phyloP scores from a whole-genome alignment of 2,888 invertebrate genomes.

The Autographa gamma region DNA sequence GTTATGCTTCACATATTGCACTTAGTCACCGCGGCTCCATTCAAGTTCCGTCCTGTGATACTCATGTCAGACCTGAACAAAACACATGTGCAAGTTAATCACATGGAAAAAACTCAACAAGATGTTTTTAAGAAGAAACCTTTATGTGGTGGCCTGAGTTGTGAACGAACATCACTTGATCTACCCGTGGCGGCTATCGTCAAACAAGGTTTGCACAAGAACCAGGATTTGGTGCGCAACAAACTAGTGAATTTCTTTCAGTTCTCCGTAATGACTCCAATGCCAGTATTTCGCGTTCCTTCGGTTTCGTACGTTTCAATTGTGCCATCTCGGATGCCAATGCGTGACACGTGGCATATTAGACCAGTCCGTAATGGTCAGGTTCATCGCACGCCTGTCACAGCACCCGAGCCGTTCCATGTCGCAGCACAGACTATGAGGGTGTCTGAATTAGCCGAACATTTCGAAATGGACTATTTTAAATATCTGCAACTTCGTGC shows the following conservation, averaged over 20 bases:
- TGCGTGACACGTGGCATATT: not conserved
- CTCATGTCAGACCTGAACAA: not conserved
- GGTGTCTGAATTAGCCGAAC: not conserved
- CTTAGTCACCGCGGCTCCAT: slow-evolving; percentile 7
- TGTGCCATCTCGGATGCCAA: not conserved
- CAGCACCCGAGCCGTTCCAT: not conserved
- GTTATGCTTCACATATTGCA: slow-evolving; percentile 20
- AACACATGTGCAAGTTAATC: not conserved
- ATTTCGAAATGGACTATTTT: not conserved
- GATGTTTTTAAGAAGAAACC: not conserved
- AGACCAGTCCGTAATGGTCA: not conserved
- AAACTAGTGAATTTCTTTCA: not conserved
- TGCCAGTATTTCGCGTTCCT: not conserved
- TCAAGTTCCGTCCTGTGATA: slow-evolving; percentile 14
- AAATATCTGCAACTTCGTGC: not conserved
- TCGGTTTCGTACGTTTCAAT: not conserved
- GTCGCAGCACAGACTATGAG: not conserved
- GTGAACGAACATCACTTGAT: not conserved
- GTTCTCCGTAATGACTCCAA: not conserved
- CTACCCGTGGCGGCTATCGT: not conserved
- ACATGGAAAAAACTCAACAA: not conserved
- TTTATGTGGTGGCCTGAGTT: not conserved
- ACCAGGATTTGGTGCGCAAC: not conserved
- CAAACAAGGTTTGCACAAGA: not conserved
- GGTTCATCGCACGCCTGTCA: not conserved